Base-by-base conservation (phyloP, 2,797 vertebrate genomes). In the Gadopsis marmoratus region DNA sequence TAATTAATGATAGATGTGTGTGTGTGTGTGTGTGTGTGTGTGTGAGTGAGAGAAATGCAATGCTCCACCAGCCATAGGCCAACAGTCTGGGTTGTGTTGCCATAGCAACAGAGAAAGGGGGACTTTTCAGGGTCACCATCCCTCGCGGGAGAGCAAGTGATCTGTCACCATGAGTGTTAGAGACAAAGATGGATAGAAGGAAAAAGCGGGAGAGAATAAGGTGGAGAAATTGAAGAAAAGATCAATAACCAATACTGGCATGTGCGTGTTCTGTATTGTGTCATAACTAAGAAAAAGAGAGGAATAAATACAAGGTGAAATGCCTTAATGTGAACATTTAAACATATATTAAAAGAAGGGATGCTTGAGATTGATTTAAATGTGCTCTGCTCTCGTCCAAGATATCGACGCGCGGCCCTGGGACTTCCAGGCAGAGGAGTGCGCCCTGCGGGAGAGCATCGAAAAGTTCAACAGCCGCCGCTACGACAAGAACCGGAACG, bases 371-470 rank as follows among this genome's bases (percentile, higher is more conserved):
- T 21, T 54, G 33, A 71, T n/a, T 56, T 70, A 7, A 8, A 11
- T 4, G 4, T 48, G 4, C 10, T 39, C 33, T 21, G 59, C 3
- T 23, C 9, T 43, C 7, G 0, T 31, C 4, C 1, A 83, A 99
- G 98, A 99, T 79, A 97, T 99, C 0, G 98, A 99, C 3, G 98
- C 97, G 0, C 96, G 98, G 9, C 98, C 98, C 0, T 99, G 98
- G 98, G 98, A 99, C 89, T 99, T 99, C 94, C 98, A 99, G 92
- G 97, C 98, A 0, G 98, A 99, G 90, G 98, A 99, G 78, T 99
- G 98, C 59, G 97, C 97, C 16, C 93, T 99, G 76, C 93, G 98
- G 4, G 97, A 97, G 91, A 97, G 94, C 94, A 99, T 99, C 0
- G 98, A 99, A 85, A 96, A 96, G 79, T 99, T 99, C 89, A 99